Evolutionary conservation across 1,140 invertebrate genomes (phyloP), one percentile per base, ranked within the genome.

Genomic region (Zaprionus lachaisei): DNA sequence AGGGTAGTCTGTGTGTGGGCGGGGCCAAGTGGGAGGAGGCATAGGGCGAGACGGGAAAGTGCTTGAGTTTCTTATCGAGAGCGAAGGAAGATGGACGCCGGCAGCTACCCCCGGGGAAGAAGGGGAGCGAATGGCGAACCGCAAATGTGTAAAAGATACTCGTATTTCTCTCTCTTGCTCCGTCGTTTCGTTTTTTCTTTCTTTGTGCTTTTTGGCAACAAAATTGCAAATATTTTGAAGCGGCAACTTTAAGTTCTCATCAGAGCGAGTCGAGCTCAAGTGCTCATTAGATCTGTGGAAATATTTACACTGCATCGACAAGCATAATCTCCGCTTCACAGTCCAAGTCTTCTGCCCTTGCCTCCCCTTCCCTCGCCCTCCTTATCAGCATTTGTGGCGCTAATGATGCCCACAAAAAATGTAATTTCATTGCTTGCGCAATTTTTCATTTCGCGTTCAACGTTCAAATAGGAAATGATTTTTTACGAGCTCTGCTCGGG

Each of bases 401-500:
- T 83, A 86, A 87, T 83, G 71, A 87, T 65, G 64, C 9, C 63
- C 56, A 65, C 60, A 71, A 63, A 66, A 66, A 87, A 87, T 80
- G 83, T 87, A 86, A 86, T 86, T 86, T 79, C 76, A 73, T 73
- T 77, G 79, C 83, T 83, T 83, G 79, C 77, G 77, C 83, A 87
- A 86, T 86, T 87, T 87, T 87, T 86, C 83, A 83, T 86, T 86
- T 83, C 77, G 83, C 77, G 70, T 70, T 87, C 77, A 67, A 56
- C 72, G 80, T 70, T 75, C 83, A 86, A 86, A 89, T 89, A 86
- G 83, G 78, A 81, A 87, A 83, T 81, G 86, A 79, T 78, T 83
- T 86, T 82, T 81, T 83, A 81, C 73, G 77, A 89, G 62, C 66
- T 72, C 55, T 68, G 62, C 64, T 67, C n/a, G 41, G 60, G 55